Evolutionary conservation across 2,888 invertebrate genomes (phyloP).

Genomic region (Asteroscopus sphinx): DNA sequence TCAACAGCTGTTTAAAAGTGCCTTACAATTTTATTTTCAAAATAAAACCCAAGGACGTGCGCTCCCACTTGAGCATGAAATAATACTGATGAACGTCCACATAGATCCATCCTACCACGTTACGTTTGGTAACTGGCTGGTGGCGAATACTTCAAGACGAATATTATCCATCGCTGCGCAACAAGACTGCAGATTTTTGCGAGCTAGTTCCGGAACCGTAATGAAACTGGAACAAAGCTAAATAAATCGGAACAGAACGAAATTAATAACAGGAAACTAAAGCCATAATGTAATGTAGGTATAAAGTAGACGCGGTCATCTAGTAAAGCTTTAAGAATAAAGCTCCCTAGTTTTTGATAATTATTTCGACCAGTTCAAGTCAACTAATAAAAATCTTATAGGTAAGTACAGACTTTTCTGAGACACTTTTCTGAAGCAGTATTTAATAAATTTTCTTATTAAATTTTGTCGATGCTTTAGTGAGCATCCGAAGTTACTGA

Average conservation of each 20-base stretch:
- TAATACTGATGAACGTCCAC: slow-evolving; percentile 76
- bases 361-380: too few relatives aligned
- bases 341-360: slow-evolving; percentile 63
- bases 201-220: slow-evolving; percentile 9
- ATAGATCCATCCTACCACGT: slow-evolving; percentile 45
- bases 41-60: slow-evolving; percentile 63
- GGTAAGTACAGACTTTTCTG: too few relatives aligned
- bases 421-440: too few relatives aligned
- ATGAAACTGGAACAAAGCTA: slow-evolving; percentile 22
- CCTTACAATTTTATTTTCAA: slow-evolving; percentile 19
- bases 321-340: slow-evolving; percentile 69
- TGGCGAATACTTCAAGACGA: slow-evolving; percentile 48
- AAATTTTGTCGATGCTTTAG: too few relatives aligned
- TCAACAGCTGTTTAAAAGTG: slow-evolving; percentile 37
- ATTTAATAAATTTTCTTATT: too few relatives aligned
- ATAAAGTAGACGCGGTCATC: slow-evolving; percentile 73
- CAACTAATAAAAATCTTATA: too few relatives aligned
- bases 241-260: slow-evolving; percentile 35
- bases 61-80: slow-evolving; percentile 68
- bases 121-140: slow-evolving; percentile 53
- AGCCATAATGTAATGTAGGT: slow-evolving; percentile 70
- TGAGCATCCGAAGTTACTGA: too few relatives aligned
- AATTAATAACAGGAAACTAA: slow-evolving; percentile 70
- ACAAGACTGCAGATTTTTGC: slow-evolving; percentile 7
- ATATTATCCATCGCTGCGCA: slow-evolving; percentile 66